Evolutionary conservation across 1,140 invertebrate genomes (phyloP), one percentile per base, ranked within the genome.

Genomic region (Copidosoma floridanum): DNA sequence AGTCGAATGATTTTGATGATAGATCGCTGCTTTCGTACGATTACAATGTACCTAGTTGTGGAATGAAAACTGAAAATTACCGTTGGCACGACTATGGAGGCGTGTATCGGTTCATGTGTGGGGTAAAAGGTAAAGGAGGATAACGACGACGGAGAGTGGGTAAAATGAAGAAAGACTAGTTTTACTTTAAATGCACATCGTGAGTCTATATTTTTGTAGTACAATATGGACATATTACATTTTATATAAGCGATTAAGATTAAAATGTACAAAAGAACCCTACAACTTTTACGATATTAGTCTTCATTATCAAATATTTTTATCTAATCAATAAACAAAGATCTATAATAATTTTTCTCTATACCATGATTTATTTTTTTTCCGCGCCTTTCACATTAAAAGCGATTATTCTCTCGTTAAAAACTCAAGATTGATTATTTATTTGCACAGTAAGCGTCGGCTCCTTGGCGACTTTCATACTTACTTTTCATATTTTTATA

Each of bases 201-300:
- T 43, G 44, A 61, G 47, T 62, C 29, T 62, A 62, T 55, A 62
- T 62, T 56, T 51, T 32, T 44, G 52, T 57, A 51, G 35, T 62
- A 62, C 47, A 51, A 26, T 56, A 52, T 54, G 41, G n/a, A 21
- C 26, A 57, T 27, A 46, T 43, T 52, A 56, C 35, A 56, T 52
- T 14, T 41, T 57, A n/a, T n/a, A n/a, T n/a, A 55, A 55, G 59
- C 47, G 35, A 57, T 57, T 51, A 43, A 56, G 38, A 35, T 51
- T 62, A 11, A 43, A 62, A 62, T 57, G 53, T 62, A 62, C 60
- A 62, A 60, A 60, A 60, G 41, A 60, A 54, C 38, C 18, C 21
- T 60, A 60, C 40, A 52, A n/a, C n/a, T n/a, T n/a, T n/a, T n/a
- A n/a, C n/a, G n/a, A n/a, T n/a, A n/a, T n/a, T n/a, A n/a, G n/a